These are phyloP conservation scores for Eupithecia subumbrata DNA, from an alignment of 2,888 invertebrate species.

Conservation along the genomic window DNA sequence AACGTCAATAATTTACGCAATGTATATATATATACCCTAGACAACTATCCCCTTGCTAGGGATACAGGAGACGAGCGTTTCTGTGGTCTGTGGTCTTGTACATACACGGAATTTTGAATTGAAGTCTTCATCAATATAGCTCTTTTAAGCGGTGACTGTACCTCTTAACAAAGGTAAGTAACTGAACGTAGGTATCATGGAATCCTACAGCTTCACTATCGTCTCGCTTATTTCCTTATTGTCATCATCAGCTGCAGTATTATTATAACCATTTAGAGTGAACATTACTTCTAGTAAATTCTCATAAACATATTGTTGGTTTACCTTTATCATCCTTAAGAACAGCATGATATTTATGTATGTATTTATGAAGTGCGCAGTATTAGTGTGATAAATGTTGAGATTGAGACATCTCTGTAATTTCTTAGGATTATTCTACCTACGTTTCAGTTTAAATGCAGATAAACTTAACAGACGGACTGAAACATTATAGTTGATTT, in stretches of 20 bases:
- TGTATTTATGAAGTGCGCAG: neutral
- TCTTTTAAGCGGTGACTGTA: neutral
- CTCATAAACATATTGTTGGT: constrained; percentile 1
- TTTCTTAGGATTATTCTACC: neutral
- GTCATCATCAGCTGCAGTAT: neutral
- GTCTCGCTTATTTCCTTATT: constrained; percentile 3
- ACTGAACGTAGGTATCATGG: neutral
- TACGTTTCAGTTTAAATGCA: neutral
- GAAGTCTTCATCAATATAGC: neutral
- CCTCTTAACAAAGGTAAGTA: neutral
- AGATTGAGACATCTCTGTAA: neutral
- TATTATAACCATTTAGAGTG: neutral
- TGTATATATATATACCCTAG: too few relatives aligned
- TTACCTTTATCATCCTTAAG: neutral
- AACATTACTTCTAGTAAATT: neutral
- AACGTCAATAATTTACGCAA: too few relatives aligned
- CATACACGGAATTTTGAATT: neutral
- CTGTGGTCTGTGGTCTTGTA: neutral
- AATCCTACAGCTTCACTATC: constrained; percentile 1
- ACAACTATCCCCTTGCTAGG: too few relatives aligned
- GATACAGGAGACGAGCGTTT: too few relatives aligned
- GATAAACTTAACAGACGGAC: neutral
- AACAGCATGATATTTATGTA: neutral
- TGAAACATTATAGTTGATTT: neutral
- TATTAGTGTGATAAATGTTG: neutral